Percentiles rank a stretch among this genome's conserved stretches.
Evolutionary conservation across 1,140 invertebrate species (phyloP).

Genomic region (Micrasema longulum): DNA sequence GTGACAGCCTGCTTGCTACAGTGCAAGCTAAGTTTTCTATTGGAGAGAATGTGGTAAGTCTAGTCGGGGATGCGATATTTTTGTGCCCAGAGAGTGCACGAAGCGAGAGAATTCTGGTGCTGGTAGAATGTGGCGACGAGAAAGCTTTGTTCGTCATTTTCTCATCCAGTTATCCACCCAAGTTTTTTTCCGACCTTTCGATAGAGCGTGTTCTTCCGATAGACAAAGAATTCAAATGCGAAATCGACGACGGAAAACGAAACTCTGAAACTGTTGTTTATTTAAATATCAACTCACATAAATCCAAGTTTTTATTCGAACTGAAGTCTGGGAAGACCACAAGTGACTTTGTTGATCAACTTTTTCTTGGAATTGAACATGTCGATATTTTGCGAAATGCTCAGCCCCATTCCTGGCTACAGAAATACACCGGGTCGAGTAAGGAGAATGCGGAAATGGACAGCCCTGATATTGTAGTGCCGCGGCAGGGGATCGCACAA

Average conservation of each 20-base stretch:
- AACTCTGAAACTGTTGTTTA: conserved; percentile 64
- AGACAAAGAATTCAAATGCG: conserved; percentile 80
- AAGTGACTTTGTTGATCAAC: conserved; percentile 65
- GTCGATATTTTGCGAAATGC: conserved; percentile 61
- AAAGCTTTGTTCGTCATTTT: conserved; percentile 62
- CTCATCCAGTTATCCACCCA: conserved; percentile 69
- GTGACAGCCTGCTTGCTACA: conserved; percentile 27
- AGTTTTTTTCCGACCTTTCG: conserved; percentile 76
- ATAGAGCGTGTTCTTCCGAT: conserved; percentile 82
- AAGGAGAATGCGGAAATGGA: conserved; percentile 63
- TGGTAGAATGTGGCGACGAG: conserved; percentile 65
- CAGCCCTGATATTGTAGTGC: conserved; percentile 71
- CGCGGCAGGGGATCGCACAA: conserved; percentile 72
- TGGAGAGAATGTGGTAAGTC: conserved; percentile 70
- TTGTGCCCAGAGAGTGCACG: conserved; percentile 63
- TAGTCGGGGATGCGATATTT: conserved; percentile 63
- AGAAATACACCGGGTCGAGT: conserved; percentile 61
- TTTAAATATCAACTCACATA: conserved; percentile 65
- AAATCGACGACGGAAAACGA: conserved; percentile 71
- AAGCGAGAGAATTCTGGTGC: conserved; percentile 64
- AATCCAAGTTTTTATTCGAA: conserved; percentile 65
- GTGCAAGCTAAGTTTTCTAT: conserved; percentile 69
- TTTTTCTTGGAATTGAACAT: conserved; percentile 63
- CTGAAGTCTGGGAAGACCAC: conserved; percentile 64
- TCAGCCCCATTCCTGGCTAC: conserved; percentile 64